A percentile compares a stretch with the other conserved stretches of the same genome.
Evolutionary conservation across 2,113 vertebrate species (phyloP).

Genomic region (Protobothrops flavoviridis): DNA sequence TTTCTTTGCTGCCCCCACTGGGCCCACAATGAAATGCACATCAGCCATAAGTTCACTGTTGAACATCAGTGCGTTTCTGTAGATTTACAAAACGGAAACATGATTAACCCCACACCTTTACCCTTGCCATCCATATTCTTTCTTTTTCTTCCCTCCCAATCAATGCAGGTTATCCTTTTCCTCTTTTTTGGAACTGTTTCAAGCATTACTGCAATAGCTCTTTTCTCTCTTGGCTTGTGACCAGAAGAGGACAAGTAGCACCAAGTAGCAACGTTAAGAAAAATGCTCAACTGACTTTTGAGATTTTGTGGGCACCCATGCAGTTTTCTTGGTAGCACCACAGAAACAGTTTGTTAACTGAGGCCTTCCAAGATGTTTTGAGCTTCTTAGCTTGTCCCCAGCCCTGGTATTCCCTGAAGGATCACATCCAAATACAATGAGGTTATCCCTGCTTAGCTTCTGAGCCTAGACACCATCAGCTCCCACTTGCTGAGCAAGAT

Average conservation of each 20-base stretch:
- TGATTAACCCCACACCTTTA: not conserved
- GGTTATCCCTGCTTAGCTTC: not conserved
- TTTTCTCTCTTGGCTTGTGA: not conserved
- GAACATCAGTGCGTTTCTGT: conserved; percentile 96
- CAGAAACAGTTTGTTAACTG: not conserved
- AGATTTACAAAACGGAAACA: conserved; percentile 39
- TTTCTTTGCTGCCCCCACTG: conserved; percentile 78
- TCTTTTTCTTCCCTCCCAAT: not conserved
- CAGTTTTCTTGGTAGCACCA: not conserved
- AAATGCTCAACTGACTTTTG: not conserved
- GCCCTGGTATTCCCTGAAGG: not conserved
- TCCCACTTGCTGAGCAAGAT: not conserved
- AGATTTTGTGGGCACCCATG: not conserved
- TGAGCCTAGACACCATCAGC: not conserved
- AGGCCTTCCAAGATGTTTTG: not conserved
- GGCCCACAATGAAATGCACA: conserved; percentile 93
- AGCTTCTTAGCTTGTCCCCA: not conserved
- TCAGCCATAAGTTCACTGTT: conserved; percentile 99
- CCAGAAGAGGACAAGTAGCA: not conserved
- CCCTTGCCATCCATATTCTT: not conserved
- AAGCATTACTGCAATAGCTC: not conserved
- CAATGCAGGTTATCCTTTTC: not conserved
- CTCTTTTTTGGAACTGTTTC: not conserved
- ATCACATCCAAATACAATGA: not conserved
- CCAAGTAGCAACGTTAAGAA: not conserved